Evolutionary conservation across 2,888 invertebrate genomes (phyloP).

Genomic region (Eilema griseolum): DNA sequence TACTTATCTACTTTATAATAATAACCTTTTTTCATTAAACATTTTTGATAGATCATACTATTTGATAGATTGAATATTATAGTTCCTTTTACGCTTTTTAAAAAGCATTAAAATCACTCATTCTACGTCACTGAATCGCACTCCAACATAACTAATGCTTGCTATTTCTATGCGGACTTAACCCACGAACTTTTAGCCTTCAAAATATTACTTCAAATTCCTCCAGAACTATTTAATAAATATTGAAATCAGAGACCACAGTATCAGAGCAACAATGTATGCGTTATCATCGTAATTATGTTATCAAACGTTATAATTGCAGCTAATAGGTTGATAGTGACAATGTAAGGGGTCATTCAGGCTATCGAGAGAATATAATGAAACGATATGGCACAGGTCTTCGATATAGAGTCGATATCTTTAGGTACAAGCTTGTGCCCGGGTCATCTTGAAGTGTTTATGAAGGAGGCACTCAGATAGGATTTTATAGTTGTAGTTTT

Average conservation of each 20-base stretch:
- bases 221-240: constrained; percentile 7
- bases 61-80: too few species aligned
- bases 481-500: too few species aligned
- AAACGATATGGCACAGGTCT: constrained; percentile 36
- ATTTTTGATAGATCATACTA: too few species aligned
- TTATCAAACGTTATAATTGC: constrained; percentile 77
- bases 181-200: not conserved
- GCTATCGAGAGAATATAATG: constrained; percentile 60
- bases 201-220: not conserved
- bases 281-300: constrained; percentile 72
- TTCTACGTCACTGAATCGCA: too few species aligned
- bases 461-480: too few species aligned
- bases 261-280: constrained; percentile 42
- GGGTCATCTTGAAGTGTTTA: not conserved
- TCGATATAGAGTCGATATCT: constrained; percentile 53
- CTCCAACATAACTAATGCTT: too few species aligned
- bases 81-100: too few species aligned
- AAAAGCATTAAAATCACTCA: too few species aligned
- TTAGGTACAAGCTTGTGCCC: not conserved
- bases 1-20: too few species aligned
- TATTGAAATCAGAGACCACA: not conserved
- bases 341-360: constrained; percentile 62
- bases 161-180: not conserved
- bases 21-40: too few species aligned
- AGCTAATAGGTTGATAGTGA: constrained; percentile 77